These are phyloP conservation scores for Meda fulgida DNA, from an alignment of 2,797 vertebrate species.

Conservation along the genomic window DNA sequence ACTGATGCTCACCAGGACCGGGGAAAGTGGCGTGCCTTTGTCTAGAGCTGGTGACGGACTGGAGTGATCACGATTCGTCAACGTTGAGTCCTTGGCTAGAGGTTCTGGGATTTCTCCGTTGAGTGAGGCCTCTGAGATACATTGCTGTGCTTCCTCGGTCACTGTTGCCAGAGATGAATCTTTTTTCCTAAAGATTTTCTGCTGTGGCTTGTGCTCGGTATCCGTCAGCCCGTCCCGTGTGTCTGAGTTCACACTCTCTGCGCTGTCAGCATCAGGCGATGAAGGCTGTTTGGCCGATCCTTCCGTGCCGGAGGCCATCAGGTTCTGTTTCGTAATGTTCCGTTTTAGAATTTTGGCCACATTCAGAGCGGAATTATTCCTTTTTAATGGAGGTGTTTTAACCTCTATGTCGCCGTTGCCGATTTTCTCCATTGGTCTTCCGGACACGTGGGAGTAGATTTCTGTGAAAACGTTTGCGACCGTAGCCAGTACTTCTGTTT, in stretches of 20 bases:
- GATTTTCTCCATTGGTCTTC: slow-evolving; percentile 88
- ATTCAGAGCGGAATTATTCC: slow-evolving; percentile 75
- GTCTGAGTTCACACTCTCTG: slow-evolving; percentile 44
- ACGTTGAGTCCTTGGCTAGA: background rate
- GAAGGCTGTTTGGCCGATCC: slow-evolving; percentile 58
- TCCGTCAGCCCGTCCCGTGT: slow-evolving; percentile 71
- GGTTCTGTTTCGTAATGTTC: slow-evolving; percentile 84
- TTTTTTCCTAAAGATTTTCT: slow-evolving; percentile 83
- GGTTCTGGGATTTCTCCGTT: background rate
- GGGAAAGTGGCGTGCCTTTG: background rate
- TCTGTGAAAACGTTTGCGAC: slow-evolving; percentile 97
- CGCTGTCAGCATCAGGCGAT: slow-evolving; percentile 14
- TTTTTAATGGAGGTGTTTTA: slow-evolving; percentile 72
- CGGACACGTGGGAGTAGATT: slow-evolving; percentile 96
- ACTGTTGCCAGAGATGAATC: slow-evolving; percentile 86
- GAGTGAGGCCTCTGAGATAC: slow-evolving; percentile 1
- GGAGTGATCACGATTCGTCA: slow-evolving; percentile 12
- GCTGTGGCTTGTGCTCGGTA: slow-evolving; percentile 73
- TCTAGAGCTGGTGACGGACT: background rate
- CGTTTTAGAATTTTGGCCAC: slow-evolving; percentile 88
- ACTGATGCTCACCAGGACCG: slow-evolving; percentile 29
- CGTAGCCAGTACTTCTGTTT: slow-evolving; percentile 95
- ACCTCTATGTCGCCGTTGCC: slow-evolving; percentile 67
- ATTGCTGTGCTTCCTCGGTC: slow-evolving; percentile 80
- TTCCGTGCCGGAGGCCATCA: slow-evolving; percentile 61